phyloP scores from a whole-genome alignment of 2,888 invertebrate species.

The Cenopis cana region DNA sequence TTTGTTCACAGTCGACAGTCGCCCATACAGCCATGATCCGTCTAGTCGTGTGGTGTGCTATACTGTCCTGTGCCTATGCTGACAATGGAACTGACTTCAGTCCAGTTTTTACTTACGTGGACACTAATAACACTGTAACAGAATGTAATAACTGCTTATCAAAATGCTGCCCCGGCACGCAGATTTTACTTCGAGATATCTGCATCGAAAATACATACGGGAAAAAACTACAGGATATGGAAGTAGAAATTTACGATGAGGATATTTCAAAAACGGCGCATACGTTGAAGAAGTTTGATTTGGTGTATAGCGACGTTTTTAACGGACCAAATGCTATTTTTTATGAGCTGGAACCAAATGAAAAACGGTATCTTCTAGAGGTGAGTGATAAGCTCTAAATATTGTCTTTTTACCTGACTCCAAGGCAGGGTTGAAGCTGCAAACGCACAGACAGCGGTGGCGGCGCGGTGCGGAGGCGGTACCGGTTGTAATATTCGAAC shows the following conservation, averaged over 20 bases:
- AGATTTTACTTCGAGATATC: background rate
- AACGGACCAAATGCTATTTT: background rate
- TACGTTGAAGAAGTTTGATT: background rate
- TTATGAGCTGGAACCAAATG: too few relatives aligned
- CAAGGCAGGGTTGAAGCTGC: too few relatives aligned
- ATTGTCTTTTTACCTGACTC: too few relatives aligned
- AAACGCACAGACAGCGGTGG: too few relatives aligned
- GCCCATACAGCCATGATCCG: background rate
- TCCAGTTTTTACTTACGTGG: background rate
- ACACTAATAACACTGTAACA: background rate
- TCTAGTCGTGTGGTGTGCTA: background rate
- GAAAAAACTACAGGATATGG: background rate
- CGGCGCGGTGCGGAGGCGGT: too few relatives aligned
- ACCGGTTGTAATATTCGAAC: too few relatives aligned
- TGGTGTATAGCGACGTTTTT: slow-evolving; percentile 6
- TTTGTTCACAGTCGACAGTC: background rate
- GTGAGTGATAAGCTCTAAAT: too few relatives aligned
- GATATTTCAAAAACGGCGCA: background rate
- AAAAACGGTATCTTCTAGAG: slow-evolving; percentile 1
- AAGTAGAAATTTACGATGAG: background rate
- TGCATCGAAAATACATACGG: slow-evolving; percentile 1
- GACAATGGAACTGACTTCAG: background rate
- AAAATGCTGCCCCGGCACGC: slow-evolving; percentile 1
- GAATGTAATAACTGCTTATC: background rate
- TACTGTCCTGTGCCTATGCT: background rate